A percentile compares a stretch with the other conserved stretches of the same genome.
Evolutionary conservation across 1,140 invertebrate species (phyloP).

Genomic region (Drosophila yakuba): DNA sequence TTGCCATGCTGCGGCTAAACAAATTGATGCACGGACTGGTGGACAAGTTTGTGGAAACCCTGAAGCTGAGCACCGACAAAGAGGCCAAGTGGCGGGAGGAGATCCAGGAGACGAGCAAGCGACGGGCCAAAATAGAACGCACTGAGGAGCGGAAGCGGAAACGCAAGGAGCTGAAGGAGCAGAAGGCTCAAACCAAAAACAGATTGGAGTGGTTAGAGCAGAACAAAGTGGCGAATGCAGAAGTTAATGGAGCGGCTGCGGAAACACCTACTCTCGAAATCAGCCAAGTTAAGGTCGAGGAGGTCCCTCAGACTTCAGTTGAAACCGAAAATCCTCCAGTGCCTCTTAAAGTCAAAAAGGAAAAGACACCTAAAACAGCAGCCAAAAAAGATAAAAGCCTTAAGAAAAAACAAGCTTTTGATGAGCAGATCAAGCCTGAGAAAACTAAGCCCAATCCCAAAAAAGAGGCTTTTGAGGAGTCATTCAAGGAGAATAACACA

Average conservation of each 20-base stretch:
- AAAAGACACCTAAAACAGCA: neutral
- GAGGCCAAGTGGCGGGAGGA: conserved; percentile 63
- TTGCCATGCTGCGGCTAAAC: conserved; percentile 69
- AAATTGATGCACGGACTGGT: conserved; percentile 67
- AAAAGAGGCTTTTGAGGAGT: neutral
- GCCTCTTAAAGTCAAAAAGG: neutral
- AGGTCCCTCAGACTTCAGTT: neutral
- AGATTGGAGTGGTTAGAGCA: conserved; percentile 70
- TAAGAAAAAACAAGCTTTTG: neutral
- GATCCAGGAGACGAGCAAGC: conserved; percentile 71
- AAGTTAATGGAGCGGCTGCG: neutral
- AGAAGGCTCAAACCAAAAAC: conserved; percentile 59
- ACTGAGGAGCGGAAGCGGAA: conserved; percentile 63
- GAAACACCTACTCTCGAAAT: neutral
- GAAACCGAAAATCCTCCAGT: neutral
- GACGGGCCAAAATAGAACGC: conserved; percentile 52
- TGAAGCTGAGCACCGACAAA: conserved; percentile 48
- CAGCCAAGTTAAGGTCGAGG: neutral
- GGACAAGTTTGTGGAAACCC: conserved; percentile 40
- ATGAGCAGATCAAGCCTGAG: neutral
- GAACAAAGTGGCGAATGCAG: conserved; percentile 28
- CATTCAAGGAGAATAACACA: neutral
- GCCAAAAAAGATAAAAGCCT: neutral
- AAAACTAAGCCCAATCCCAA: neutral
- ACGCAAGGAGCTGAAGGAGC: conserved; percentile 66